Conservation (phyloP, 1,140 invertebrate species). For the Zeugodacus cucurbitae region DNA sequence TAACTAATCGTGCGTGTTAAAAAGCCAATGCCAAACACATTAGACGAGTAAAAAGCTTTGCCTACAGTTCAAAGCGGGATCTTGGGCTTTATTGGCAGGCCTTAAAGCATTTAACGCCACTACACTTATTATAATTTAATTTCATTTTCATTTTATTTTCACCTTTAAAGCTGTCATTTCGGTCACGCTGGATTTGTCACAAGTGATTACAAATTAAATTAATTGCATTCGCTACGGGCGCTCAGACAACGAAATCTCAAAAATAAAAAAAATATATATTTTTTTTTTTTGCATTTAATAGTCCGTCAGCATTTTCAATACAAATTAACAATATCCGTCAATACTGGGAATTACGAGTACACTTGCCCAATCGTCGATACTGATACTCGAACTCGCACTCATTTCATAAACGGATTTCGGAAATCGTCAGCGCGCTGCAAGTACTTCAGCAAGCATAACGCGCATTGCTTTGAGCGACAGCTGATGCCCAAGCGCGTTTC, state of each 20-base stretch:
- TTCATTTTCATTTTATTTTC: background rate
- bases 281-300: background rate
- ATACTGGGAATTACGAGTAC: background rate
- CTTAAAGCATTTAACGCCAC: background rate
- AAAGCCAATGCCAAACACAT: conserved; percentile 10
- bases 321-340: conserved; percentile 5
- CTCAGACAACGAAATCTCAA: background rate
- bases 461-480: background rate
- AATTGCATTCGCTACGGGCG: background rate
- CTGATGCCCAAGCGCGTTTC: background rate
- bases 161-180: background rate
- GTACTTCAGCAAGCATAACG: background rate
- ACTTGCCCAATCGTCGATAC: background rate
- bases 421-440: background rate
- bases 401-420: background rate
- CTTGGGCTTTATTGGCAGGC: background rate
- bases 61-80: background rate
- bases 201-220: background rate
- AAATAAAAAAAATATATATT: background rate
- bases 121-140: background rate
- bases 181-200: background rate
- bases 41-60: background rate
- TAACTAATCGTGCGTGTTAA: conserved; percentile 12
- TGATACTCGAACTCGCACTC: background rate
- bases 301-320: background rate